Base-by-base conservation (phyloP, 2,797 vertebrate species). In the Pachyuromys duprasi region DNA sequence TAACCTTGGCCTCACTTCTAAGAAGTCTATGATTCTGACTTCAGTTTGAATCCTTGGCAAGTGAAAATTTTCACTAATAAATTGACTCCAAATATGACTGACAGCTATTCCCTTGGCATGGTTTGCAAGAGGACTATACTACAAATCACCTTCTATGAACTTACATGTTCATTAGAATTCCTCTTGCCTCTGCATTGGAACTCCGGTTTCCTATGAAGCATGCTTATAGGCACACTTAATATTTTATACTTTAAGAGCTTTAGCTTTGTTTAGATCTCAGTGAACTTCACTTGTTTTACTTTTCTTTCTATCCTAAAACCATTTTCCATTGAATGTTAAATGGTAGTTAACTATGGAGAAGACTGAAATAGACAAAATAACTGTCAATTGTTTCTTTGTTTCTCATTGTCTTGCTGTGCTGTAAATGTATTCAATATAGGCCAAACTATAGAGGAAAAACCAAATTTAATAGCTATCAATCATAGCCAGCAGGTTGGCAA, bases 381-480 rank as follows among this genome's bases (percentile, higher is more conserved):
- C 97, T 98, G 89, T 80, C 63, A 82, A 89, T 97, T 97, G 22
- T 96, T 97, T 83, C 63, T 97, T 98, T 98, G 74, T 98, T 95
- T 97, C 69, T 57, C 53, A 74, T 81, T 89, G 75, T 92, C 97
- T 89, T 96, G 90, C 97, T 98, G 96, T 92, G 94, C 95, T 98
- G 91, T 97, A 98, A 98, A 98, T 97, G 89, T 97, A 96, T 97
- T 98, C 98, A 98, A 98, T 98, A 96, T 97, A 94, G 95, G 96
- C 95, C 93, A 96, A 98, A 98, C 72, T 91, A 86, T 96, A 95
- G 57, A 96, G 90, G 63, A 96, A 93, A 98, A 98, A 97, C 36
- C 79, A 96, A 97, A 98, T 98, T 98, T 98, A 98, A 97, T 96
- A 98, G 91, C 97, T 96, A 89, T 98, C 97, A 98, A 39, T 98